Base-by-base conservation (phyloP, 1,140 invertebrate species). In the Cotesia vestalis region DNA sequence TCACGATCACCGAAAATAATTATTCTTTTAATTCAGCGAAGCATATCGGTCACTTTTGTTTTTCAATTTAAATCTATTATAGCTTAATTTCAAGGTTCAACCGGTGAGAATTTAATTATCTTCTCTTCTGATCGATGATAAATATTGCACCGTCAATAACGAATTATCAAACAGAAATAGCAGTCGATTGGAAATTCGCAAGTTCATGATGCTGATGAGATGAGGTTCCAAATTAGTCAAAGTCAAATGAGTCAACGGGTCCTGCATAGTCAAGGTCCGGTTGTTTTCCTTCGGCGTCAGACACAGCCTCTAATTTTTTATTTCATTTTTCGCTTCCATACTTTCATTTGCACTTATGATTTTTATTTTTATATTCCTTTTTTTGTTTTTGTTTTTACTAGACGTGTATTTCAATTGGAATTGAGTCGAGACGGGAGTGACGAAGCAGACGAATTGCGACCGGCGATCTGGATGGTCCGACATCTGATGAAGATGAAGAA, bases 141-240 rank as follows among this genome's bases (percentile, higher is more conserved):
- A 69, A 59, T 36, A 46, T 69, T 61, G 67, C 67, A 69, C 9
- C 57, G 57, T 40, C 61, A 63, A 63, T 46, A 69, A 27, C 27
- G 27, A 27, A 27, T 20, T 55, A 69, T 61, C 36, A 69, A 20
- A 69, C 55, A 36, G 8, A 46, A 69, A 69, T 69, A 20, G 36
- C 17, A 34, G 34, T 46, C 6, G 12, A 61, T 69, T 14, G 57
- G 40, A 61, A 69, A 69, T 59, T 61, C 55, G 55, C n/a, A 40
- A 63, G 12, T 69, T 69, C 55, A 69, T 61, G 66, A 53, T 67
- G 51, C 53, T 46, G 40, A 46, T 46, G 40, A 46, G 62, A 20
- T 64, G 40, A 46, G 62, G 46, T 64, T 36, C 8, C 57, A 51
- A 17, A 57, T 14, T 20, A 35, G 11, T 55, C 52, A 55, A 66